Percentiles rank a stretch among this genome's conserved stretches.
These are phyloP conservation scores for Vulpes vulpes DNA, from an alignment of 2,113 vertebrate species.

Conservation along the genomic window DNA sequence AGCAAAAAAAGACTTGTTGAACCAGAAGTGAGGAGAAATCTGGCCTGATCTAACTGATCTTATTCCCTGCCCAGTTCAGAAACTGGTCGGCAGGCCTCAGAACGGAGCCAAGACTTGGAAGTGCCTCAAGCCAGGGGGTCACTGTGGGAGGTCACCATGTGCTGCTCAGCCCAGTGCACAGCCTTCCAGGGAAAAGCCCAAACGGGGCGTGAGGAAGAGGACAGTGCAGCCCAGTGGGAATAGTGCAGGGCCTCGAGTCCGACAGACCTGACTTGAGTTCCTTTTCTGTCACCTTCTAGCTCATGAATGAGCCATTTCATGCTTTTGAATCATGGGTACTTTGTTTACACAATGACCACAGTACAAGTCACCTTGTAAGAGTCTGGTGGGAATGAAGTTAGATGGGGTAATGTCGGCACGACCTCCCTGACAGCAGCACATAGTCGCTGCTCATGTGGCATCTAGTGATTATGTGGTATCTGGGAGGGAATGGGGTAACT, in stretches of 20 bases:
- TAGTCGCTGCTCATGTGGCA: rapidly evolving
- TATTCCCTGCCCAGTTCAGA: not conserved
- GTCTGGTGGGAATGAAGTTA: rapidly evolving
- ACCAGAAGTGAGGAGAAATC: not conserved
- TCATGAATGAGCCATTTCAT: not conserved
- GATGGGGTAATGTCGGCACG: rapidly evolving
- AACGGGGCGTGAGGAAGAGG: not conserved
- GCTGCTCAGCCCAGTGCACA: not conserved
- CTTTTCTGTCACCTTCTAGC: not conserved
- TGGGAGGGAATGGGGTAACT: not conserved
- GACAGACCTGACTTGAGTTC: not conserved
- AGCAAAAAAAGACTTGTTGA: not conserved
- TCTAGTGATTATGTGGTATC: not conserved
- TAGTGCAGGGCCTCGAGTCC: not conserved
- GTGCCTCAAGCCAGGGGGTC: not conserved
- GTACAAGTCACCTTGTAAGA: not conserved
- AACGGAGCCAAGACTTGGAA: not conserved
- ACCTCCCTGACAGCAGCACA: rapidly evolving
- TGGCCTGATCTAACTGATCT: not conserved
- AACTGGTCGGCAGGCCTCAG: not conserved
- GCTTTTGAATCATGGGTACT: not conserved
- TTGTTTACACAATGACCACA: not conserved
- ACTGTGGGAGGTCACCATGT: rapidly evolving
- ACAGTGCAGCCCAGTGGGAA: rapidly evolving
- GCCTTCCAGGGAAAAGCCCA: not conserved